Conservation (phyloP, 2,888 invertebrate species). For the Iselma pallidipennis region DNA sequence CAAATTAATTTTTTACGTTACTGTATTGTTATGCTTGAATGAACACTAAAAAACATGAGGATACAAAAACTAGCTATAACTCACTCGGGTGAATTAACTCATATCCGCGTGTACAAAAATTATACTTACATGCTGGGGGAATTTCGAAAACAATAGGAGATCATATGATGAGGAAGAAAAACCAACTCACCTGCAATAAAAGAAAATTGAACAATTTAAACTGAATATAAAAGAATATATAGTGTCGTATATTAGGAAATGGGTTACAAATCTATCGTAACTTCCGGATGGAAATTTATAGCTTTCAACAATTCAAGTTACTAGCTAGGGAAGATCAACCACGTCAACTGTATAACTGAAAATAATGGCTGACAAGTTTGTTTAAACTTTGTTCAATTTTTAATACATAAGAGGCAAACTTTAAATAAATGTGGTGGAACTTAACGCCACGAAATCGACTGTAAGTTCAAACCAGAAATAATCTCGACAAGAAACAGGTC, state of each 20-base stretch:
- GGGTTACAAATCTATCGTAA: too few relatives aligned
- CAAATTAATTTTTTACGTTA: background rate
- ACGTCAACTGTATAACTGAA: background rate
- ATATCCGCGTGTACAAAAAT: background rate
- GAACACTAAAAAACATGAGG: background rate
- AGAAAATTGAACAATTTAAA: background rate
- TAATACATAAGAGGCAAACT: conserved; percentile 18
- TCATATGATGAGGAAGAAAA: background rate
- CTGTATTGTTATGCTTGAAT: background rate
- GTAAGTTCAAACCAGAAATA: conserved; percentile 22
- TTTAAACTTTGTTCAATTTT: conserved; percentile 3
- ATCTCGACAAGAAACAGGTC: conserved; percentile 32
- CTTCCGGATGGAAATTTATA: background rate
- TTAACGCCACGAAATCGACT: conserved; percentile 27
- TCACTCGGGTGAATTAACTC: background rate
- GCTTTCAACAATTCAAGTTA: background rate
- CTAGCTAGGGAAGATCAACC: background rate
- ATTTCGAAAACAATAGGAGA: too few relatives aligned
- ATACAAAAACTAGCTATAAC: background rate
- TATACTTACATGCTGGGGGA: background rate
- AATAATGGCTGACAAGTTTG: background rate
- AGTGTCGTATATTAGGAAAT: background rate
- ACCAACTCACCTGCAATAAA: conserved; percentile 4
- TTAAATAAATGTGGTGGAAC: conserved; percentile 37
- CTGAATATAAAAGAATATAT: background rate